Conservation (phyloP, 2,113 vertebrate species). For the Xyrauchen texanus region DNA sequence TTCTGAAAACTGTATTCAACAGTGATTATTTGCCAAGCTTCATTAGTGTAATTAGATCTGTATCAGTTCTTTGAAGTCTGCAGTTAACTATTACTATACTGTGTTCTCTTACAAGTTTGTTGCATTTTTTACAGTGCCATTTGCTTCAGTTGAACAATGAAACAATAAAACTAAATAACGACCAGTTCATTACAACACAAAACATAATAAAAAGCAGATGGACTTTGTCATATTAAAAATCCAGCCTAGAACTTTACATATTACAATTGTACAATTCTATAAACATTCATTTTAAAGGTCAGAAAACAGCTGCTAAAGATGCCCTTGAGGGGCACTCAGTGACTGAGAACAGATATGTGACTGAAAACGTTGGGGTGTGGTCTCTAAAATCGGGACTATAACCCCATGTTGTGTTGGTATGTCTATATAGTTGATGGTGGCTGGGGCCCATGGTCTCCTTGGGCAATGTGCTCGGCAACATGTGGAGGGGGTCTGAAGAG, state of each 20-base stretch:
- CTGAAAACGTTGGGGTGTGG: too few species aligned
- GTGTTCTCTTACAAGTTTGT: constrained; percentile 20
- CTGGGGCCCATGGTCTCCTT: constrained; percentile 91
- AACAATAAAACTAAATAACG: constrained; percentile 45
- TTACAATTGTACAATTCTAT: too few species aligned
- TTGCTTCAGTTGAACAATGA: constrained; percentile 34
- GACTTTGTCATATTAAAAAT: neutral
- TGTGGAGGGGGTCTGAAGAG: constrained; percentile 89
- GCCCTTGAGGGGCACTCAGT: too few species aligned
- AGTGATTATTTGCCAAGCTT: neutral
- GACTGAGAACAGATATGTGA: too few species aligned
- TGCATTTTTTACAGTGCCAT: constrained; percentile 5
- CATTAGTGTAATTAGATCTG: neutral
- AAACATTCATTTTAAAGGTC: too few species aligned
- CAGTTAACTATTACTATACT: neutral
- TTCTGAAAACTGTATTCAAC: neutral
- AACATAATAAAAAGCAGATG: constrained; percentile 41
- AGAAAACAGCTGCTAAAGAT: too few species aligned
- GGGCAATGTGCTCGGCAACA: constrained; percentile 86
- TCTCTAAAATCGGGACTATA: too few species aligned
- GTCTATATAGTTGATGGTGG: constrained; percentile 82
- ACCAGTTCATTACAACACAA: constrained; percentile 16
- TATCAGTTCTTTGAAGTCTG: constrained; percentile 3
- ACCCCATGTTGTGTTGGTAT: neutral
- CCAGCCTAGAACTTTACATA: neutral